Evolutionary conservation across 2,888 invertebrate species (phyloP).

Genomic region (Himalopsyche anomala): DNA sequence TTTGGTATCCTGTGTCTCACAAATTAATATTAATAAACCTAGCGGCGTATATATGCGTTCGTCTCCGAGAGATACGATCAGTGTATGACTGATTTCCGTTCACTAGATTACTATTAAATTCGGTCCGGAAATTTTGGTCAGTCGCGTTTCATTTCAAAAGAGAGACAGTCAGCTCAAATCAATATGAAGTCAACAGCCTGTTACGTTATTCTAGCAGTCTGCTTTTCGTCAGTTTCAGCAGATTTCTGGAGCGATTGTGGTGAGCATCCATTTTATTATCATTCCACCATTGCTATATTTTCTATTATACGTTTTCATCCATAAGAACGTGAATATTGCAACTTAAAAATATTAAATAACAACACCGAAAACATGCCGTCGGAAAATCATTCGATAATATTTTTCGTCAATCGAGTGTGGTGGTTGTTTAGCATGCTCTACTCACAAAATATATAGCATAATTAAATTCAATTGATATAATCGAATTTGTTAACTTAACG

Average conservation of each 20-base stretch:
- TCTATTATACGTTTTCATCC: too few species aligned
- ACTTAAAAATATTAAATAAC: neutral
- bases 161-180: conserved; percentile 23
- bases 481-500: too few species aligned
- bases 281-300: neutral
- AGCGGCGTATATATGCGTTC: conserved; percentile 54
- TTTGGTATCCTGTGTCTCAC: conserved; percentile 42
- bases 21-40: conserved; percentile 62
- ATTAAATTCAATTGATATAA: too few species aligned
- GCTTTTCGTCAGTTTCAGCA: conserved; percentile 56
- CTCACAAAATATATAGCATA: too few species aligned
- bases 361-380: too few species aligned
- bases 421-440: too few species aligned
- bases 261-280: conserved; percentile 58
- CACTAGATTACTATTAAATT: conserved; percentile 58
- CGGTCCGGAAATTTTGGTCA: conserved; percentile 48
- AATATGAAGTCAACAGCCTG: conserved; percentile 47
- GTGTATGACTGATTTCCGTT: conserved; percentile 63
- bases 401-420: too few species aligned
- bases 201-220: conserved; percentile 63
- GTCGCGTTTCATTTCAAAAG: conserved; percentile 22
- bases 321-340: too few species aligned
- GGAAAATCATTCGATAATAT: too few species aligned
- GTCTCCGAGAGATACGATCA: conserved; percentile 57
- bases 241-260: conserved; percentile 66